Percentiles rank a stretch among this genome's conserved stretches.
Conservation (phyloP, 2,888 invertebrate genomes). For the Eumacrocentrus americanus region DNA sequence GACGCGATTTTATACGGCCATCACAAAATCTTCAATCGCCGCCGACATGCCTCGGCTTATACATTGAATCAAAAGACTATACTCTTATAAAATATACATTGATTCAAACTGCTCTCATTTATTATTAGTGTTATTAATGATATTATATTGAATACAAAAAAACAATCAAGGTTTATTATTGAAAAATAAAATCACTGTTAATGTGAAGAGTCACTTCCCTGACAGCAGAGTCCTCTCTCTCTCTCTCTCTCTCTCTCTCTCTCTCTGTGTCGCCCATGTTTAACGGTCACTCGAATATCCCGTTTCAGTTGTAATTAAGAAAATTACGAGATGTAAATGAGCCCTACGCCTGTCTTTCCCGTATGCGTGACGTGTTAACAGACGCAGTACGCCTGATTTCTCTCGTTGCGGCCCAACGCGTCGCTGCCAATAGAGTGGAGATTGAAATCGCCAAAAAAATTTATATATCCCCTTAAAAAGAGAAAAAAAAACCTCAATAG, state of each 20-base stretch:
- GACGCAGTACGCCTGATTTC: constrained; percentile 24
- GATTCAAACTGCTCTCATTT: neutral
- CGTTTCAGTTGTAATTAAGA: constrained; percentile 36
- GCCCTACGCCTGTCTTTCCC: constrained; percentile 25
- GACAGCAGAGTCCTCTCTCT: neutral
- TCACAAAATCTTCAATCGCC: constrained; percentile 11
- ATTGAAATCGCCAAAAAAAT: constrained; percentile 25
- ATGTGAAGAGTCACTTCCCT: too few species aligned
- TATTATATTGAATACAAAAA: too few species aligned
- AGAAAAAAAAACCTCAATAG: neutral
- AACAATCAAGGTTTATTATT: too few species aligned
- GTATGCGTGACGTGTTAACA: constrained; percentile 22
- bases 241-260: too few species aligned
- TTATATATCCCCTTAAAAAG: neutral
- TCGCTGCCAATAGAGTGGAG: constrained; percentile 1
- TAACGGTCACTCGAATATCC: constrained; percentile 36
- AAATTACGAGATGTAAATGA: constrained; percentile 38
- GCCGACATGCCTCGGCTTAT: neutral
- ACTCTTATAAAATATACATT: too few species aligned
- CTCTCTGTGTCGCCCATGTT: constrained; percentile 14
- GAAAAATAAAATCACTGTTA: too few species aligned
- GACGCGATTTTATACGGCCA: constrained; percentile 6
- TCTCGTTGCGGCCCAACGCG: constrained; percentile 25
- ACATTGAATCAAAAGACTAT: constrained; percentile 1
- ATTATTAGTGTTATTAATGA: neutral